These are phyloP conservation scores for Zelostemma sp. DNA, from an alignment of 1,140 invertebrate species.

Conservation along the genomic window DNA sequence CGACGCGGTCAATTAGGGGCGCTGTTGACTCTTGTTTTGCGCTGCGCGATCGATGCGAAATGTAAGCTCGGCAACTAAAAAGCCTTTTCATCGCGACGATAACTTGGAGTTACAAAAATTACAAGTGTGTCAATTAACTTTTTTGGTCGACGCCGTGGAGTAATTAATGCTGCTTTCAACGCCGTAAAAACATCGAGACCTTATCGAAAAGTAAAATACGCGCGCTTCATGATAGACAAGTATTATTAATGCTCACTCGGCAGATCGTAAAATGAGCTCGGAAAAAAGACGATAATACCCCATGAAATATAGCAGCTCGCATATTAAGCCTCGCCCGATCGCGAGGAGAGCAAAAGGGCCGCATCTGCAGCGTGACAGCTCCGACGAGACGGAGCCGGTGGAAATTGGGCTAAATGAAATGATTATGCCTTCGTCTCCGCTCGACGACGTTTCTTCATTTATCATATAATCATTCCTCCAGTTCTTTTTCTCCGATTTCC, in stretches of 20 bases:
- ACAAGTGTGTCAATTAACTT: background rate
- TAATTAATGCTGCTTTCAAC: slow-evolving; percentile 15
- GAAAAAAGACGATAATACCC: slow-evolving; percentile 43
- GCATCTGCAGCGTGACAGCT: slow-evolving; percentile 41
- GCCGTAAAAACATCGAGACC: slow-evolving; percentile 6
- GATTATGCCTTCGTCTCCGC: slow-evolving; percentile 33
- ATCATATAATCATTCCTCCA: slow-evolving; percentile 36
- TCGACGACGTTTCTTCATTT: slow-evolving; percentile 45
- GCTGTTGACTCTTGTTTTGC: slow-evolving; percentile 15
- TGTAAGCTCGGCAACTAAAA: background rate
- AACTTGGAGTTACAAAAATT: background rate
- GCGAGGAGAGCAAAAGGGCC: slow-evolving; percentile 8
- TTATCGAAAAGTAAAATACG: slow-evolving; percentile 27
- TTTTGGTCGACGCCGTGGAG: background rate
- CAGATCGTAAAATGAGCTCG: slow-evolving; percentile 45
- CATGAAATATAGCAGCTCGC: slow-evolving; percentile 43
- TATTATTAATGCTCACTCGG: slow-evolving; percentile 42
- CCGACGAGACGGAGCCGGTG: slow-evolving; percentile 22
- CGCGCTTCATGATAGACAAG: slow-evolving; percentile 31
- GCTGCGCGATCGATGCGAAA: background rate
- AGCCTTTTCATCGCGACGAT: background rate
- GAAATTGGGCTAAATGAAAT: slow-evolving; percentile 44
- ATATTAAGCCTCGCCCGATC: slow-evolving; percentile 41
- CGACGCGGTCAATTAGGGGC: slow-evolving; percentile 35
- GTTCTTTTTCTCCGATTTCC: slow-evolving; percentile 4